Percentiles rank a stretch among this genome's conserved stretches.
Conservation (phyloP, 2,113 vertebrate genomes). For the Carettochelys insculpta region DNA sequence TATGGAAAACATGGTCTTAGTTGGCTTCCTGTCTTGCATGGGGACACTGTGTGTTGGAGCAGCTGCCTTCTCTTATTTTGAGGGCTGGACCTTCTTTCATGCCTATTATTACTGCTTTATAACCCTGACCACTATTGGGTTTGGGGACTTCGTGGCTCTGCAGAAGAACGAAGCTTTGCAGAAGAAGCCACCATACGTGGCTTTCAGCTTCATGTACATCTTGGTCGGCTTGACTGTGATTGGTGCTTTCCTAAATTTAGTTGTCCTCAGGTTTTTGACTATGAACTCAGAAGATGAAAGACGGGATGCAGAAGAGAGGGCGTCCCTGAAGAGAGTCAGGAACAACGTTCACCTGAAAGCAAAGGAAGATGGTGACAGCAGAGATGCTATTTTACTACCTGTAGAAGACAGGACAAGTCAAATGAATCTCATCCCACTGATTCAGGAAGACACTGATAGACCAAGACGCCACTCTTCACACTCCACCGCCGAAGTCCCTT, state of each 20-base stretch:
- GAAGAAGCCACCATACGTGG: conserved; percentile 92
- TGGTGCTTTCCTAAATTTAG: conserved; percentile 95
- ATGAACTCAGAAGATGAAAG: conserved; percentile 89
- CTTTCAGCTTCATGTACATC: conserved; percentile 98
- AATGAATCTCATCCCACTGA: conserved; percentile 87
- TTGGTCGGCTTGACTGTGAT: conserved; percentile 94
- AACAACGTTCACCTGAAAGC: conserved; percentile 73
- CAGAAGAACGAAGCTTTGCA: conserved; percentile 95
- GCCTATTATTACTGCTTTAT: conserved; percentile 99
- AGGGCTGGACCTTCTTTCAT: conserved; percentile 97
- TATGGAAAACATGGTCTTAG: conserved; percentile 95
- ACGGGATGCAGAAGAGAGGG: conserved; percentile 84
- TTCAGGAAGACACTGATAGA: conserved; percentile 72
- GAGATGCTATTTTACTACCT: conserved; percentile 83
- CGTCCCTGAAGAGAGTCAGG: conserved; percentile 75
- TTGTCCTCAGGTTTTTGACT: conserved; percentile 94
- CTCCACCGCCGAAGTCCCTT: conserved; percentile 70
- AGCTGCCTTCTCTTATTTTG: conserved; percentile 91
- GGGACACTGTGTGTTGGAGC: conserved; percentile 92
- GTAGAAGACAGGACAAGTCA: conserved; percentile 88
- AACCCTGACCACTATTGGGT: conserved; percentile 96
- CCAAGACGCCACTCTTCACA: conserved; percentile 53
- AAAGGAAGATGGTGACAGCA: conserved; percentile 68
- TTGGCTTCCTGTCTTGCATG: conserved; percentile 92
- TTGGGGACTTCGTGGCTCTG: conserved; percentile 96